These are phyloP conservation scores for Urosaurus nigricauda DNA, from an alignment of 2,797 vertebrate genomes.

Conservation along the genomic window DNA sequence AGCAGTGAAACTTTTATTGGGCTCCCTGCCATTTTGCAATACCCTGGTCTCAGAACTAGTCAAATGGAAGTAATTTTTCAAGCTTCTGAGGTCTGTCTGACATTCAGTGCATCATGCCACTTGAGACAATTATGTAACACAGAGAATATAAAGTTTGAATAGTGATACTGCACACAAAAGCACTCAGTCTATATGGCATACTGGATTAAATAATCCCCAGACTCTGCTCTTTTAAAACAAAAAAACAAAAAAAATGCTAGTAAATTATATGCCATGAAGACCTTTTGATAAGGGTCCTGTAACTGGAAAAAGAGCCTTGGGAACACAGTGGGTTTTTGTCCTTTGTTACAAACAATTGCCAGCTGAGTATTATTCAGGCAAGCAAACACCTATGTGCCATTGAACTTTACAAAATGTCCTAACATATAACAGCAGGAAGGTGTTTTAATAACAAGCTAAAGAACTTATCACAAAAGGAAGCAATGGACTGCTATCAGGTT, in stretches of 20 bases:
- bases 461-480: background rate
- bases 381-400: background rate
- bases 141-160: background rate
- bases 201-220: slow-evolving; percentile 9
- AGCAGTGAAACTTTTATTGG: background rate
- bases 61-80: slow-evolving; percentile 3
- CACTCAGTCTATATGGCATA: background rate
- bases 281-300: slow-evolving; percentile 18
- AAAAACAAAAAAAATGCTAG: slow-evolving; percentile 36
- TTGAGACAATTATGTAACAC: slow-evolving; percentile 11
- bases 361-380: background rate
- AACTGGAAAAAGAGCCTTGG: slow-evolving; percentile 14
- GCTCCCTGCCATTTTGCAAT: background rate
- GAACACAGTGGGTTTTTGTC: slow-evolving; percentile 8
- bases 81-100: background rate
- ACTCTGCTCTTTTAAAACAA: background rate
- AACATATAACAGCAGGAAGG: slow-evolving; percentile 10
- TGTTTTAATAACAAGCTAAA: background rate
- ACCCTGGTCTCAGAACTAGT: background rate
- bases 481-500: background rate
- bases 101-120: background rate
- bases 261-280: slow-evolving; percentile 19
- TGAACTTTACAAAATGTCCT: slow-evolving; percentile 27
- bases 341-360: slow-evolving; percentile 31
- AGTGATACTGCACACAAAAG: slow-evolving; percentile 9